Evolutionary conservation across 2,888 invertebrate species (phyloP).

Genomic region (Steinernema carpocapsae): DNA sequence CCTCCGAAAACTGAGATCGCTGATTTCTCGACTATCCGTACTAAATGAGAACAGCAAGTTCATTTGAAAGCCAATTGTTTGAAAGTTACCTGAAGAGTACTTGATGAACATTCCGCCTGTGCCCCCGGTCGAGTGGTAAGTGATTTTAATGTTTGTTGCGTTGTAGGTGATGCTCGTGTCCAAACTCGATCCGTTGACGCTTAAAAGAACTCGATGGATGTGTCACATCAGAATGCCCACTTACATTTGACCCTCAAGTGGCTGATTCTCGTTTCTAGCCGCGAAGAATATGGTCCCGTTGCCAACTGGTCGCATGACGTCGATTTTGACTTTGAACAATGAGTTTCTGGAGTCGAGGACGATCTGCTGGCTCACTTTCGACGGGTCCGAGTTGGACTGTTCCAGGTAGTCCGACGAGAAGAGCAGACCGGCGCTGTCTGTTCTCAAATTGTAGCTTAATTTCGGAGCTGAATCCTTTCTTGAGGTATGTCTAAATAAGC

Average conservation of each 20-base stretch:
- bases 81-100: background rate
- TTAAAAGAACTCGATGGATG: background rate
- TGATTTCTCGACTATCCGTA: no score
- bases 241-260: background rate
- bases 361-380: background rate
- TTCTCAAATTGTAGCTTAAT: background rate
- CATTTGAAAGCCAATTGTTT: no score
- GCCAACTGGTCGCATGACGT: background rate
- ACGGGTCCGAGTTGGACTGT: background rate
- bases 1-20: no score
- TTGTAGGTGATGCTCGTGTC: constrained; percentile 7
- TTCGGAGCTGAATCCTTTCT: background rate
- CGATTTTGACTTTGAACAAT: background rate
- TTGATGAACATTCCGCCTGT: constrained; percentile 21
- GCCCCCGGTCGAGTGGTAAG: constrained; percentile 1
- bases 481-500: background rate
- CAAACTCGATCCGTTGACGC: background rate
- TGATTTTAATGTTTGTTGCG: constrained; percentile 26
- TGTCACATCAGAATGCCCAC: background rate
- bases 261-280: background rate
- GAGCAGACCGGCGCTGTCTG: constrained; percentile 1
- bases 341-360: background rate
- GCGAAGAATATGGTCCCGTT: constrained; percentile 3
- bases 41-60: no score
- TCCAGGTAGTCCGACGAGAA: constrained; percentile 14